These are phyloP conservation scores for Zosterops pallidus DNA, from an alignment of 2,113 vertebrate genomes.

Conservation along the genomic window DNA sequence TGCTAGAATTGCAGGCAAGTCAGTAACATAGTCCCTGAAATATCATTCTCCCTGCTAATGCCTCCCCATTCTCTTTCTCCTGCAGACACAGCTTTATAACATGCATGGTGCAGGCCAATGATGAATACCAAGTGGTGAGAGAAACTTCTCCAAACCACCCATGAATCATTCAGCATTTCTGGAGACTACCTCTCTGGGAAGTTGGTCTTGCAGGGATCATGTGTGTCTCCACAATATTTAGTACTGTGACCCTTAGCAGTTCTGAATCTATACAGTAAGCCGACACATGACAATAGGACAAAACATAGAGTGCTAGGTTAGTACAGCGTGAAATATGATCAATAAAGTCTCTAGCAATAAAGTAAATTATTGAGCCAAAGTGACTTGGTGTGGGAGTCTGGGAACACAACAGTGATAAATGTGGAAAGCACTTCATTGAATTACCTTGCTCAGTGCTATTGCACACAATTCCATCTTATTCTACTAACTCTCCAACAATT, in stretches of 20 bases:
- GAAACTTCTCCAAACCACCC: not conserved
- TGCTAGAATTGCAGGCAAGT: not conserved
- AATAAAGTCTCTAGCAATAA: slow-evolving; percentile 1
- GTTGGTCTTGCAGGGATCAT: not conserved
- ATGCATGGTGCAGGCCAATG: not conserved
- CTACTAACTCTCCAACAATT: not conserved
- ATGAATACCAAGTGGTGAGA: not conserved
- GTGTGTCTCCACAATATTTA: not conserved
- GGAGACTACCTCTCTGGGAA: not conserved
- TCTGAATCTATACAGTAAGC: not conserved
- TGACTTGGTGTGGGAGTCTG: not conserved
- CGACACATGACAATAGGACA: not conserved
- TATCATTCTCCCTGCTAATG: not conserved
- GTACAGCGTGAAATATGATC: not conserved
- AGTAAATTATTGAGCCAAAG: not conserved
- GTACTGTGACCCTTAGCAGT: not conserved
- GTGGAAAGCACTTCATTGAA: not conserved
- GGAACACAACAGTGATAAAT: not conserved
- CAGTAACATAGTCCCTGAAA: not conserved
- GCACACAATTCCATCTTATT: not conserved
- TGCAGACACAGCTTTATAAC: not conserved
- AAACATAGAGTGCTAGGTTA: not conserved
- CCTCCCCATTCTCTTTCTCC: not conserved
- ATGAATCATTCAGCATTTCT: not conserved
- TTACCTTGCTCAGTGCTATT: not conserved